Evolutionary conservation across 2,888 invertebrate genomes (phyloP), one percentile per base, ranked within the genome.

Genomic region (Stegana nigrithorax): DNA sequence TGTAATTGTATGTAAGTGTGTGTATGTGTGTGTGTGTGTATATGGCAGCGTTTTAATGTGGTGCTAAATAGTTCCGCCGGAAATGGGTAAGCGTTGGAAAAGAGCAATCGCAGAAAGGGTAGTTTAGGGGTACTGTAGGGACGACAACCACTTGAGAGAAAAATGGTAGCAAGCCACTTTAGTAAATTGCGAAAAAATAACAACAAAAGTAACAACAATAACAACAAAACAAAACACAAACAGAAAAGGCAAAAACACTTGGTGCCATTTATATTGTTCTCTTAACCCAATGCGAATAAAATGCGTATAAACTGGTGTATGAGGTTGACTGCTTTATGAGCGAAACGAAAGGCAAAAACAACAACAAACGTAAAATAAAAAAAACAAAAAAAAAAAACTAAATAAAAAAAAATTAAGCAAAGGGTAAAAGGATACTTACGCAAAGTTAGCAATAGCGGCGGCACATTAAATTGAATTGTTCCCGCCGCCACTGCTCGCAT

Each of bases 81-180:
- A 47, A 47, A 23, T 21, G 2, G 5, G 25, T 25, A 47, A 47
- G 47, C 19, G 23, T 21, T 23, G 23, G n/a, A 47, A 12, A 47
- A 12, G 47, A 47, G n/a, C n/a, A n/a, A n/a, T 23, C 25, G 47
- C 47, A 19, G 45, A 14, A 21, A 19, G 45, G 10, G 45, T 10
- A 19, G 21, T n/a, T 36, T n/a, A 5, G 36, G 36, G 47, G 12
- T 23, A 36, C 36, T 45, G 29, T 10, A 14, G 25, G 25, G 6
- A 51, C 5, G 32, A 23, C 14, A 17, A 53, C 23, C 26, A 57
- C 42, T 39, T 23, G 39, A 56, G 39, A 42, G n/a, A 42, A 23
- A 58, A 59, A 59, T 39, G 59, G 57, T 50, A 56, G 60, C 42
- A 57, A 64, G 63, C 66, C 76, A 75, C 74, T 75, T 75, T 63